Base-by-base conservation (phyloP, 2,888 invertebrate species). In the Papilio elwesi region DNA sequence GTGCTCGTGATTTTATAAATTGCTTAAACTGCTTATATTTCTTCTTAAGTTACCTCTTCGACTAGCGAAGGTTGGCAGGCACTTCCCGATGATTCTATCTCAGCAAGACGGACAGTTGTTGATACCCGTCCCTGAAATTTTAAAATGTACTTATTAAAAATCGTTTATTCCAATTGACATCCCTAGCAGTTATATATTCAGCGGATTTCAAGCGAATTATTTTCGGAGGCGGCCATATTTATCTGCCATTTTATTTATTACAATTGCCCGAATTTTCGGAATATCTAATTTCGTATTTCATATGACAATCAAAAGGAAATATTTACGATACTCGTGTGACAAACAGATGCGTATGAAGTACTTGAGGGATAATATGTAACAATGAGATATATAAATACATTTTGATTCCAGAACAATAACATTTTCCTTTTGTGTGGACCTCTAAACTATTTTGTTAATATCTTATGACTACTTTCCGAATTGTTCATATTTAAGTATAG, bases 241-340 rank as follows among this genome's bases (percentile, higher is more conserved):
- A 55, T 70, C 36, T 70, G 11, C 5, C 48, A 64, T 38, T 65
- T 64, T 48, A 72, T 72, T 72, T 72, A 72, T 68, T 62, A 57
- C 59, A 59, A 71, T 67, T 53, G 72, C 15, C 38, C 8, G 52
- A 52, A 52, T 63, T 68, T 68, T 72, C 68, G n/a, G 67, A 68
- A 72, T 68, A 36, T 63, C 63, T 53, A 68, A 72, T 68, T 68
- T 63, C 53, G 36, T 59, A 68, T 72, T 52, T 36, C 26, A 38
- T 68, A 68, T 48, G 53, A 72, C 72, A 63, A 66, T 66, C 59
- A 57, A 59, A 48, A 66, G 36, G 43, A 38, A 38, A 38, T 15
- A 62, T 72, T 72, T 68, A 72, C 48, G 68, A 68, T 53, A n/a
- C 62, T 71, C 71, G 59, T 67, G 66, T 48, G 55, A 59, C 26